A percentile compares a stretch with the other conserved stretches of the same genome.
Conservation (phyloP, 2,797 vertebrate species). For the Clarias fuscus region DNA sequence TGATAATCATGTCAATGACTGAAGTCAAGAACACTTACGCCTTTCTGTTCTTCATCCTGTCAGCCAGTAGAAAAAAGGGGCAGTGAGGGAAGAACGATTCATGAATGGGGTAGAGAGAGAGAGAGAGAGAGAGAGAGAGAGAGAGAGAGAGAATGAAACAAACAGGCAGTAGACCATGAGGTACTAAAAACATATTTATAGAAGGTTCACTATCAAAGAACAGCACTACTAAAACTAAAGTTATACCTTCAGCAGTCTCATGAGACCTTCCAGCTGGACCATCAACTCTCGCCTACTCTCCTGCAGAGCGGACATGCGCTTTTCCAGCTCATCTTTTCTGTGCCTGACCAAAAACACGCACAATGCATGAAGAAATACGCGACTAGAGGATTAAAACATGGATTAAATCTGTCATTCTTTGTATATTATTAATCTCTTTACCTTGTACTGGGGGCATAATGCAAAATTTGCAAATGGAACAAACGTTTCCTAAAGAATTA, state of each 20-base stretch:
- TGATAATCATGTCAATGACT: constrained; percentile 1
- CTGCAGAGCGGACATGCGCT: constrained; percentile 95
- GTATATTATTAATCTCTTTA: not conserved
- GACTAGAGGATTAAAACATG: not conserved
- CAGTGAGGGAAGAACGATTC: constrained; percentile 61
- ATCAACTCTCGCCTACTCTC: constrained; percentile 96
- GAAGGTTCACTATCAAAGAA: not conserved
- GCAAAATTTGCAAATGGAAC: not conserved
- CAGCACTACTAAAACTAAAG: not conserved
- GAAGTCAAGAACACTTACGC: constrained; percentile 83
- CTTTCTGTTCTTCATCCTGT: constrained; percentile 98
- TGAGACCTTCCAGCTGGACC: constrained; percentile 96
- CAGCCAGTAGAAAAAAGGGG: constrained; percentile 66
- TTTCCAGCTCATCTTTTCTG: constrained; percentile 94
- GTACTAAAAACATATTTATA: not conserved
- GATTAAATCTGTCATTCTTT: not conserved
- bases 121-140: constrained; percentile 51
- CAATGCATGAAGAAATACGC: constrained; percentile 28
- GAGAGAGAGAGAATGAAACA: constrained; percentile 27
- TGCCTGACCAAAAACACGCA: constrained; percentile 75
- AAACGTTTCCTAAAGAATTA: not conserved
- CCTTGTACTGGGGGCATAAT: not conserved
- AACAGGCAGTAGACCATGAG: not conserved
- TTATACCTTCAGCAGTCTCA: constrained; percentile 94
- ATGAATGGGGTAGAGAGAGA: constrained; percentile 61